Evolutionary conservation across 1,140 invertebrate genomes (phyloP).

Genomic region (Drosophila gunungcola): DNA sequence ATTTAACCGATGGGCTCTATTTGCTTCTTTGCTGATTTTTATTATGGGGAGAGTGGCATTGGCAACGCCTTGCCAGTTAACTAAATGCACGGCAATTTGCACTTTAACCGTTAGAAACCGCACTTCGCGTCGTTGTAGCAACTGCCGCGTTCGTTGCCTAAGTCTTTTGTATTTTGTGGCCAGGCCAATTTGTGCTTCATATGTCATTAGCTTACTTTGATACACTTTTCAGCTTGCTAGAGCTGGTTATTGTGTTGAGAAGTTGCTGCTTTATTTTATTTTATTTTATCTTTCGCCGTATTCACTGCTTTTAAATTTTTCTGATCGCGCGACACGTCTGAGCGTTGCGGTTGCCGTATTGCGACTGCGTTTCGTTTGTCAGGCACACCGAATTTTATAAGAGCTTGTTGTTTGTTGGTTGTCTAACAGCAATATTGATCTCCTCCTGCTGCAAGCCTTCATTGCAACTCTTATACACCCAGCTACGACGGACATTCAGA

Average conservation of each 20-base stretch:
- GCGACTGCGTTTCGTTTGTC: conserved; percentile 66
- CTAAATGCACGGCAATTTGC: conserved; percentile 68
- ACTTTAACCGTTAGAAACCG: conserved; percentile 71
- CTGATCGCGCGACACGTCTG: conserved; percentile 67
- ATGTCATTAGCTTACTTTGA: conserved; percentile 72
- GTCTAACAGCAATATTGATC: conserved; percentile 14
- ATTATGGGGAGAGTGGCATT: conserved; percentile 50
- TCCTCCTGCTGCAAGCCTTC: conserved; percentile 17
- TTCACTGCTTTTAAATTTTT: conserved; percentile 16
- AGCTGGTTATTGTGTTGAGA: conserved; percentile 3
- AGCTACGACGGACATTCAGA: neutral
- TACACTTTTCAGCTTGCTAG: conserved; percentile 43
- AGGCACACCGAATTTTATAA: conserved; percentile 74
- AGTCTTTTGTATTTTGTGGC: conserved; percentile 66
- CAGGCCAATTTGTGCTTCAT: conserved; percentile 63
- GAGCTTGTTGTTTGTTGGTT: conserved; percentile 42
- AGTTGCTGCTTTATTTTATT: conserved; percentile 7
- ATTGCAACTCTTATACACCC: conserved; percentile 26
- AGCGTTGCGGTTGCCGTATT: conserved; percentile 62
- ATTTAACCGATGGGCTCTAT: conserved; percentile 18
- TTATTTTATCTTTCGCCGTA: neutral
- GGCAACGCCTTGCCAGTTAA: conserved; percentile 38
- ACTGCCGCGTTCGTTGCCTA: conserved; percentile 62
- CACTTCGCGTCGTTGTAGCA: conserved; percentile 44
- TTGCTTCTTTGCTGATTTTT: conserved; percentile 12